Percentiles rank a stretch among this genome's conserved stretches.
Evolutionary conservation across 2,797 vertebrate genomes (phyloP).

Genomic region (Myripristis jacobus): DNA sequence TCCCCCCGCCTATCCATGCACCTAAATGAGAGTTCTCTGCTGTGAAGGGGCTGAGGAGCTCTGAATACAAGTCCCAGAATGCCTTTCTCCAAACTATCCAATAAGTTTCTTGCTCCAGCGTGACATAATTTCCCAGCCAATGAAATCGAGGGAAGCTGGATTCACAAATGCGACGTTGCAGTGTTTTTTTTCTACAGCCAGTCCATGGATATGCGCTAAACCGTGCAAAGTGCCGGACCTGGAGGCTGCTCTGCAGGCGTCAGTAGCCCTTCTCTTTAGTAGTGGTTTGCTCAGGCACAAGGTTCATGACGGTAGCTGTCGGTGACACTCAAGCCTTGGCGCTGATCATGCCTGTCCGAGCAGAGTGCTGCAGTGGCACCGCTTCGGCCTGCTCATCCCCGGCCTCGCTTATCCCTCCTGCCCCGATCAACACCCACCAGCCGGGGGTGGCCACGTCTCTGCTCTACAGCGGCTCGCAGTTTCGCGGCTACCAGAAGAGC

Average conservation of each 20-base stretch:
- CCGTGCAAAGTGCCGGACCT: conserved; percentile 40
- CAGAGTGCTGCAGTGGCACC: conserved; percentile 77
- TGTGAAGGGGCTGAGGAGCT: no score
- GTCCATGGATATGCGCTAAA: conserved; percentile 19
- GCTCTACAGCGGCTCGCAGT: conserved; percentile 96
- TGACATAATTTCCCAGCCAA: conserved; percentile 63
- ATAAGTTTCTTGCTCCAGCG: conserved; percentile 41
- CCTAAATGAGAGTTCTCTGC: no score
- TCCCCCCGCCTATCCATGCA: no score
- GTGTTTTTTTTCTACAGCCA: conserved; percentile 7
- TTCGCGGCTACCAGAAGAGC: conserved; percentile 96
- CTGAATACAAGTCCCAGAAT: conserved; percentile 57
- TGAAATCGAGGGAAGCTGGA: conserved; percentile 51
- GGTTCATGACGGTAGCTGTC: conserved; percentile 79
- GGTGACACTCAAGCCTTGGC: conserved; percentile 75
- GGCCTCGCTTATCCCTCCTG: conserved; percentile 90
- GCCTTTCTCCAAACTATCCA: conserved; percentile 51
- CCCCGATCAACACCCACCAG: conserved; percentile 96
- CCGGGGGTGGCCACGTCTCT: conserved; percentile 93
- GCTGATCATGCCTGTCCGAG: conserved; percentile 91
- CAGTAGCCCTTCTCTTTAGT: background rate
- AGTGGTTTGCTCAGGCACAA: conserved; percentile 64
- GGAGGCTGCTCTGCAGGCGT: background rate
- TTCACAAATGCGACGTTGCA: conserved; percentile 41
- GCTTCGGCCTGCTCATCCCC: conserved; percentile 82